These are phyloP conservation scores for Psilopsiagon aymara DNA, from an alignment of 2,113 vertebrate species.

Conservation along the genomic window DNA sequence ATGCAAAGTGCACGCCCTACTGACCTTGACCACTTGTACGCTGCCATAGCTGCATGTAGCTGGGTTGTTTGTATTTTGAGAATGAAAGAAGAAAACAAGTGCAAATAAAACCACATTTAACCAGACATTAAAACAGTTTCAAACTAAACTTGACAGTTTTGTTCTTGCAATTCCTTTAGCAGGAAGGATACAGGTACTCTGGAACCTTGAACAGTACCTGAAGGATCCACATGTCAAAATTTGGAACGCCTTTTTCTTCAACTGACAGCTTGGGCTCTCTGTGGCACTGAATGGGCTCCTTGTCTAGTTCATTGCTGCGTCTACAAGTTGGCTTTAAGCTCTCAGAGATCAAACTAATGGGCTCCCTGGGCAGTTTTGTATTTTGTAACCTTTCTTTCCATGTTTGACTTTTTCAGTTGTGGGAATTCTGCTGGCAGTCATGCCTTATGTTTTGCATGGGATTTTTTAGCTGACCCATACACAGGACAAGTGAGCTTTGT, in stretches of 20 bases:
- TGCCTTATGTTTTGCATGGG: not conserved
- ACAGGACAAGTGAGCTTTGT: not conserved
- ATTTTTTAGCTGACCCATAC: not conserved
- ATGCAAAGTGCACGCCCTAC: not conserved
- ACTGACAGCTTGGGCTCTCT: not conserved
- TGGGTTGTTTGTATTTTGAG: not conserved
- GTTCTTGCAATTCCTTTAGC: not conserved
- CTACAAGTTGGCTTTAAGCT: not conserved
- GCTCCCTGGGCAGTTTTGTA: not conserved
- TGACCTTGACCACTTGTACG: fast-evolving
- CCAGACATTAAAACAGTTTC: not conserved
- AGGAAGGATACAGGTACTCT: not conserved
- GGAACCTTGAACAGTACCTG: not conserved
- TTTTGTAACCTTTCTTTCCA: not conserved
- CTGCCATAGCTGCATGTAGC: fast-evolving
- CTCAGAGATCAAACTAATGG: not conserved
- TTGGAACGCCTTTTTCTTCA: not conserved
- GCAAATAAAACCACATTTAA: not conserved
- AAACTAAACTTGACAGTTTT: not conserved
- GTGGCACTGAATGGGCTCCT: not conserved
- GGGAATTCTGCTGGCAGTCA: not conserved
- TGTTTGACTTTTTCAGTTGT: not conserved
- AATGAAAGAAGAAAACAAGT: not conserved
- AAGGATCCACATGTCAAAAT: not conserved
- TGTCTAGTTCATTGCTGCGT: not conserved